phyloP scores from a whole-genome alignment of 2,888 invertebrate genomes.

The Pilophorus perplexus region DNA sequence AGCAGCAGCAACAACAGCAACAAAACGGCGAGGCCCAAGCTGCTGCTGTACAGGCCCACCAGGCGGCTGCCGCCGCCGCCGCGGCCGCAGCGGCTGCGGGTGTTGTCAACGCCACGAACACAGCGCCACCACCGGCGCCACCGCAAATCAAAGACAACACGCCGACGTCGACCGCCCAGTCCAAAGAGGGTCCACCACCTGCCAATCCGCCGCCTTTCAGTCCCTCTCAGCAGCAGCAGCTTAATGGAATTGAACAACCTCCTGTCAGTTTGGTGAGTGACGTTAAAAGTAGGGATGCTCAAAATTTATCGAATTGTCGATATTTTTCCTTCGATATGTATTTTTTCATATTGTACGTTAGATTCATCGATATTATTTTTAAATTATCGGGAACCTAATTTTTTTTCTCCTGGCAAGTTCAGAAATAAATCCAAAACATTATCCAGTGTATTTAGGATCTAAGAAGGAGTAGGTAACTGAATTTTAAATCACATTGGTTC shows the following conservation, averaged over 20 bases:
- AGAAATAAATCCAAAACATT: too few species aligned
- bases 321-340: not conserved
- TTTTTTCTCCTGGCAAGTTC: too few species aligned
- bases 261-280: conserved; percentile 58
- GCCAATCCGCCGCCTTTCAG: conserved; percentile 49
- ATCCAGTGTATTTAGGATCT: too few species aligned
- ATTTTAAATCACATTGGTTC: too few species aligned
- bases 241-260: conserved; percentile 63
- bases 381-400: too few species aligned
- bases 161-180: conserved; percentile 51
- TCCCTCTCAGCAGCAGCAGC: conserved; percentile 51
- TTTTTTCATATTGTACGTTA: not conserved
- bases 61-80: conserved; percentile 51
- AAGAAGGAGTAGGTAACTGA: too few species aligned
- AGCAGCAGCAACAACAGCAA: conserved; percentile 54
- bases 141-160: conserved; percentile 50
- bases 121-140: conserved; percentile 52
- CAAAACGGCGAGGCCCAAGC: conserved; percentile 60
- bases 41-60: conserved; percentile 54
- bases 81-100: conserved; percentile 52
- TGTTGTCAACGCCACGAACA: conserved; percentile 51
- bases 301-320: too few species aligned
- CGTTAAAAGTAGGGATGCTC: too few species aligned
- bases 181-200: conserved; percentile 50
- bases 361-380: too few species aligned